A percentile compares a stretch with the other conserved stretches of the same genome.
Evolutionary conservation across 2,888 invertebrate genomes (phyloP).

Genomic region (Yponomeuta malinellus): DNA sequence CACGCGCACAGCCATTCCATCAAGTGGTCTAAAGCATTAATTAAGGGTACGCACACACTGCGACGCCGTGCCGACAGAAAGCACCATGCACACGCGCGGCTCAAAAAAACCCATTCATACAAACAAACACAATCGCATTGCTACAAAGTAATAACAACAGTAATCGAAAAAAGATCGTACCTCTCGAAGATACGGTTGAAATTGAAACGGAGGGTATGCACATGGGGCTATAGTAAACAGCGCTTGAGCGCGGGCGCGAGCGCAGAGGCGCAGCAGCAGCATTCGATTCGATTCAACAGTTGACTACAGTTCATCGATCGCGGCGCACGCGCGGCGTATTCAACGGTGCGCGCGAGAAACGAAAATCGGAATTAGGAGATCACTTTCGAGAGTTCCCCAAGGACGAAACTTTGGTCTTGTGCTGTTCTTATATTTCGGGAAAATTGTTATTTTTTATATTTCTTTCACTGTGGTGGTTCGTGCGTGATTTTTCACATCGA

Average conservation of each 20-base stretch:
- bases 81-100: slow-evolving; percentile 45
- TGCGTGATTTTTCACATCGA: slow-evolving; percentile 15
- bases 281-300: slow-evolving; percentile 40
- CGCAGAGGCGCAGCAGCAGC: slow-evolving; percentile 36
- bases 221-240: slow-evolving; percentile 68
- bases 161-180: neutral
- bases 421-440: slow-evolving; percentile 30
- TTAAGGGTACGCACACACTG: slow-evolving; percentile 66
- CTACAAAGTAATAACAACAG: slow-evolving; percentile 22
- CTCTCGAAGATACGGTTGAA: slow-evolving; percentile 28
- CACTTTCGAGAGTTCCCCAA: slow-evolving; percentile 44
- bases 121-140: slow-evolving; percentile 64
- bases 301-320: slow-evolving; percentile 48
- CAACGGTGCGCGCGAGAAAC: slow-evolving; percentile 43
- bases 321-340: slow-evolving; percentile 44
- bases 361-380: slow-evolving; percentile 42
- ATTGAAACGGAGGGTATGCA: slow-evolving; percentile 41
- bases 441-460: slow-evolving; percentile 18
- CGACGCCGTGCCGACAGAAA: slow-evolving; percentile 62
- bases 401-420: slow-evolving; percentile 52
- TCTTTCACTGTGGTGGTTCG: slow-evolving; percentile 27
- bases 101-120: slow-evolving; percentile 71
- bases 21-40: slow-evolving; percentile 60
- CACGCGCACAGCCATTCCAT: slow-evolving; percentile 24
- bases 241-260: slow-evolving; percentile 44